Conservation (phyloP, 2,888 invertebrate genomes). For the Blastobasis adustella region DNA sequence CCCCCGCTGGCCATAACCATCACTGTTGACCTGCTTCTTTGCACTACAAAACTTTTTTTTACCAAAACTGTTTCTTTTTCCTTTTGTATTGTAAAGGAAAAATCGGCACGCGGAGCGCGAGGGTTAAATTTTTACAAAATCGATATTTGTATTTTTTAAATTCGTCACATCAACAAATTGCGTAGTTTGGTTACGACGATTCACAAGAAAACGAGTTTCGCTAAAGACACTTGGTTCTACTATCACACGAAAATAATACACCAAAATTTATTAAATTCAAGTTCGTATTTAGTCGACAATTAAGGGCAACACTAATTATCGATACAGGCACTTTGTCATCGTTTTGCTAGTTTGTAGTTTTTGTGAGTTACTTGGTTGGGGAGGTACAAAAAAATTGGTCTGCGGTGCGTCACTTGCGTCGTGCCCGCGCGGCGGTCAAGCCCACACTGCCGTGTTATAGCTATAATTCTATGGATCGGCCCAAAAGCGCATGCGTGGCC, state of each 20-base stretch:
- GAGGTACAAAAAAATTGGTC: constrained; percentile 30
- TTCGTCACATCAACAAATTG: too few relatives aligned
- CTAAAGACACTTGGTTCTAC: constrained; percentile 26
- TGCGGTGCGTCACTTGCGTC: constrained; percentile 40
- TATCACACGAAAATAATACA: constrained; percentile 35
- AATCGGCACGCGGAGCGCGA: too few relatives aligned
- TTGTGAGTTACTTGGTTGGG: too few relatives aligned
- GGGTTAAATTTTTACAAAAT: too few relatives aligned
- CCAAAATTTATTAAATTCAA: constrained; percentile 22
- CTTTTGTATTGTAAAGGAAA: too few relatives aligned
- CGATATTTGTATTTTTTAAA: too few relatives aligned
- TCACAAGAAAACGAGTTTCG: neutral
- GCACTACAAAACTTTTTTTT: too few relatives aligned
- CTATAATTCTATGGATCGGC: constrained; percentile 69
- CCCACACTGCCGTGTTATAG: constrained; percentile 70
- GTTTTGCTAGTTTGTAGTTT: constrained; percentile 23
- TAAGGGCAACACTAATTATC: constrained; percentile 29
- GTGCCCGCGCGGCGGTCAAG: constrained; percentile 55
- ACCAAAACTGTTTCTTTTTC: too few relatives aligned
- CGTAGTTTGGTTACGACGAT: too few relatives aligned
- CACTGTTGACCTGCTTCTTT: constrained; percentile 30
- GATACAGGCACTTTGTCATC: constrained; percentile 63
- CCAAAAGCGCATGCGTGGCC: constrained; percentile 63
- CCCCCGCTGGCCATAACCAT: constrained; percentile 72
- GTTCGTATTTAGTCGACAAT: constrained; percentile 6